Conservation (phyloP, 2,797 vertebrate genomes). For the Eleutherodactylus coqui region DNA sequence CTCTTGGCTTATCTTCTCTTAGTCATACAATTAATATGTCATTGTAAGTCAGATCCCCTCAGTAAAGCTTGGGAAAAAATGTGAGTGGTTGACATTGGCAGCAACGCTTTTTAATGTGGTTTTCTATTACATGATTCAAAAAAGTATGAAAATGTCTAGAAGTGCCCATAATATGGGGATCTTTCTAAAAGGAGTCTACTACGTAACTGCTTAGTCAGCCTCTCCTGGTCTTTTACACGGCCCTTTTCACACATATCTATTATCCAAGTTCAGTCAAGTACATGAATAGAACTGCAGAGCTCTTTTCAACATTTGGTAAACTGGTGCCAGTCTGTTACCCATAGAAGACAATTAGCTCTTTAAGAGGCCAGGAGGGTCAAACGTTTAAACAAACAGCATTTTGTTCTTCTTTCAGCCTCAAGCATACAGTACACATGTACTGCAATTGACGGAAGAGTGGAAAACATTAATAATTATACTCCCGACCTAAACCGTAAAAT, state of each 20-base stretch:
- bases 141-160: not conserved
- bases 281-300: conserved; percentile 10
- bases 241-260: conserved; percentile 17
- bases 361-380: conserved; percentile 21
- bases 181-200: not conserved
- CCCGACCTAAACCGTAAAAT: not conserved
- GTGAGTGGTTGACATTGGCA: not conserved
- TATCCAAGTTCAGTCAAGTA: conserved; percentile 8
- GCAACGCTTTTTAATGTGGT: too few relatives aligned
- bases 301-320: conserved; percentile 28
- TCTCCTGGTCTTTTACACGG: not conserved
- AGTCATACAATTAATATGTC: too few relatives aligned
- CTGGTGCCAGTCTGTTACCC: conserved; percentile 10
- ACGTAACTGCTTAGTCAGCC: not conserved
- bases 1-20: too few relatives aligned
- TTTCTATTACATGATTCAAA: not conserved
- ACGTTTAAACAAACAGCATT: conserved; percentile 28
- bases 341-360: conserved; percentile 11
- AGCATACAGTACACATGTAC: not conserved
- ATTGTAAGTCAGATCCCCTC: too few relatives aligned
- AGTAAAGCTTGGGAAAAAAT: too few relatives aligned
- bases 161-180: not conserved
- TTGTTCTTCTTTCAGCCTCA: not conserved
- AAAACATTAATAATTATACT: conserved; percentile 5
- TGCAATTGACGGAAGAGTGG: not conserved